Percentiles rank a stretch among this genome's conserved stretches.
Conservation (phyloP, 2,113 vertebrate genomes). For the Notechis scutatus region DNA sequence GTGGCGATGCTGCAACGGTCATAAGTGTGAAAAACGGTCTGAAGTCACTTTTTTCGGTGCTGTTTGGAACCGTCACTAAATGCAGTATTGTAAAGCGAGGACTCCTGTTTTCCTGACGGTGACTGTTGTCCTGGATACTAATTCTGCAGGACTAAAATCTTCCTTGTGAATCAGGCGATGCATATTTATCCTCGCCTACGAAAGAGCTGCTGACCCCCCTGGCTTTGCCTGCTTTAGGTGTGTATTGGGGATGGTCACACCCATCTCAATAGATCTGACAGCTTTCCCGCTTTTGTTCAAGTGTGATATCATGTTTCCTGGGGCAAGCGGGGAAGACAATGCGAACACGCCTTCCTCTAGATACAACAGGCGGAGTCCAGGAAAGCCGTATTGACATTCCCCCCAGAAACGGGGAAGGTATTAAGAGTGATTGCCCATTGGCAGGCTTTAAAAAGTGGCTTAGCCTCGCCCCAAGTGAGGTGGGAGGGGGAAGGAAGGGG, state of each 20-base stretch:
- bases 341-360: slow-evolving; percentile 66
- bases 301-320: slow-evolving; percentile 82
- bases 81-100: background rate
- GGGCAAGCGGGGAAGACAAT: slow-evolving; percentile 74
- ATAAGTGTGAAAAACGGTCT: background rate
- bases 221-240: slow-evolving; percentile 59
- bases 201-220: slow-evolving; percentile 34
- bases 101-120: background rate
- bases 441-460: slow-evolving; percentile 57
- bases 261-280: slow-evolving; percentile 76
- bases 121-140: background rate
- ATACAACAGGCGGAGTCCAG: slow-evolving; percentile 75
- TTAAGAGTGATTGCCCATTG: slow-evolving; percentile 15
- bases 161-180: background rate
- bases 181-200: background rate
- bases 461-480: slow-evolving; percentile 58
- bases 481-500: slow-evolving; percentile 13
- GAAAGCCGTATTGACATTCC: slow-evolving; percentile 75
- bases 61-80: background rate
- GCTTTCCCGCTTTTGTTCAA: slow-evolving; percentile 82
- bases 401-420: slow-evolving; percentile 48
- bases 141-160: background rate
- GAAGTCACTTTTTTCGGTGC: background rate
- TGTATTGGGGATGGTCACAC: slow-evolving; percentile 65
- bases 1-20: background rate